Base-by-base conservation (phyloP, 2,797 vertebrate species). In the Pangasius djambal region DNA sequence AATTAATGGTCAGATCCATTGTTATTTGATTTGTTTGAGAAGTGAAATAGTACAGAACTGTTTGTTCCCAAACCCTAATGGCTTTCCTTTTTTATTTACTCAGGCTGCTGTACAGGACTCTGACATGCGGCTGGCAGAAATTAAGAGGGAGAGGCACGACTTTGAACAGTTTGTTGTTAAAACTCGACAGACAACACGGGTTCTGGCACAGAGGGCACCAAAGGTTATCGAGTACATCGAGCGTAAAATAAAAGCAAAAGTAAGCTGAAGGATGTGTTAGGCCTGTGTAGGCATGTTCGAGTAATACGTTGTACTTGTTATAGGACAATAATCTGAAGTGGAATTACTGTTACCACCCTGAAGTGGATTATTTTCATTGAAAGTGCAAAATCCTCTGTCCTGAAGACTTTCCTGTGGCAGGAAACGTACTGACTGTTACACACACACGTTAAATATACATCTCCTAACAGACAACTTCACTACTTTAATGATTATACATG, bases 101-200 rank as follows among this genome's bases (percentile, higher is more conserved):
- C 59, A 97, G 96, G 96, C 96, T 52, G 93, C 93, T 72, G 91
- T 95, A 9, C 95, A 96, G 86, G 96, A 96, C 92, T 93, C 95
- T 16, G 96, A 96, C 34, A 88, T 94, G 59, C 94, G 95, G 72
- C 91, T 94, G 88, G 8, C n/a, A 3, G 96, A 96, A 59, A 37
- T 96, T 25, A 94, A 94, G 93, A 96, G 89, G 91, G 95, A 93
- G 15, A 70, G 61, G 6, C 81, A 88, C 0, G 95, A 96, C 10
- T 97, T 97, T 94, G 94, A 97, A 67, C 94, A 93, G 28, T 94
- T 96, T 59, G 90, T 97, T 8, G 83, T 93, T 86, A 95, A 91
- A 89, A 92, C 90, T 5, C 91, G 93, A 74, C 92, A 91, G 88
- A 93, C 93, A 83, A 95, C 95, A 91, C 95, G 93, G 91, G 93